Evolutionary conservation across 1,140 invertebrate species (phyloP).

Genomic region (Scaptodrosophila lebanonensis): DNA sequence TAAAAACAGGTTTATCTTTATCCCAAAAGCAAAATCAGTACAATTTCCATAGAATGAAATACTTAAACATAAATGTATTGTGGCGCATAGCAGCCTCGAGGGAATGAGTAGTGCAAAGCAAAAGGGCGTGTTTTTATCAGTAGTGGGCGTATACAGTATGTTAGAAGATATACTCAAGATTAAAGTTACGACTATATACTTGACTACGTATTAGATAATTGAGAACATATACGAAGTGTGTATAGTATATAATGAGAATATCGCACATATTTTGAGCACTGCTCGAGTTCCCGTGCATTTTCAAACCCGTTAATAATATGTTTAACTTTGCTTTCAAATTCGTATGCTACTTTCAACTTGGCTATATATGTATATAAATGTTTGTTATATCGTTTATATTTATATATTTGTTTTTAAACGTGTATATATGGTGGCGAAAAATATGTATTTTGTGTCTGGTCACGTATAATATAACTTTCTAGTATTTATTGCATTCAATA

Average conservation of each 20-base stretch:
- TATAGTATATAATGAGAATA: conserved; percentile 15
- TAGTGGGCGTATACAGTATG: conserved; percentile 9
- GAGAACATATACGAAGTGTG: too few relatives aligned
- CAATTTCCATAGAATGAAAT: conserved; percentile 42
- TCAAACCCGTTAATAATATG: conserved; percentile 40
- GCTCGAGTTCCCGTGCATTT: too few relatives aligned
- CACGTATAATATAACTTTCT: too few relatives aligned
- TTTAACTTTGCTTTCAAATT: conserved; percentile 66
- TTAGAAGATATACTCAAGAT: conserved; percentile 23
- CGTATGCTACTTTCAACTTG: conserved; percentile 42
- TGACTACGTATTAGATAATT: conserved; percentile 22
- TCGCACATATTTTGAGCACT: conserved; percentile 27
- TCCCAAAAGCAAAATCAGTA: conserved; percentile 51
- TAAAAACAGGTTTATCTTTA: conserved; percentile 25
- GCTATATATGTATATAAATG: conserved; percentile 23
- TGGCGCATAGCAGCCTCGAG: conserved; percentile 34
- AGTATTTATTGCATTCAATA: conserved; percentile 15
- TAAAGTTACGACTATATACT: conserved; percentile 22
- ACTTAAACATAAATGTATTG: conserved; percentile 39
- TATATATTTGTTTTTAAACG: conserved; percentile 28
- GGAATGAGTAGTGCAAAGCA: too few relatives aligned
- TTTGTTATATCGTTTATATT: conserved; percentile 26
- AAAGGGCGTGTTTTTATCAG: too few relatives aligned
- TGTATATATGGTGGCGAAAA: conserved; percentile 60
- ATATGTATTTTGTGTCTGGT: conserved; percentile 40